Evolutionary conservation across 2,888 invertebrate genomes (phyloP).

Genomic region (Podabrus alpinus): DNA sequence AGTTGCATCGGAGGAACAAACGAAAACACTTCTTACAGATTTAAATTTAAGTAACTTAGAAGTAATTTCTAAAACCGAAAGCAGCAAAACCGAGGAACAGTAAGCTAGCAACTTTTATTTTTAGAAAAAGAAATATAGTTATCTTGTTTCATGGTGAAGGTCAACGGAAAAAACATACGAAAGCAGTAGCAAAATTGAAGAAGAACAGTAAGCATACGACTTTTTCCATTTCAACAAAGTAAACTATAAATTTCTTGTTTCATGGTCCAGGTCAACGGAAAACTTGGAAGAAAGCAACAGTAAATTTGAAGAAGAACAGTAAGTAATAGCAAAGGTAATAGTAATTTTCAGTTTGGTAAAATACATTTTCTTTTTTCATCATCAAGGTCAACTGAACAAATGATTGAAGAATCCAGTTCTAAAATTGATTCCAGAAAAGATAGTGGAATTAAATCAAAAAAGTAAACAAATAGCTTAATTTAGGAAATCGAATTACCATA

Average conservation of each 20-base stretch:
- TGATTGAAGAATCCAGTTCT: not conserved
- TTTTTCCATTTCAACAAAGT: too few species aligned
- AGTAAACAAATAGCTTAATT: not conserved
- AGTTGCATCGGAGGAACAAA: not conserved
- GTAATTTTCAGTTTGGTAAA: too few species aligned
- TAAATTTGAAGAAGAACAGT: not conserved
- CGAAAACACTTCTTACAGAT: not conserved
- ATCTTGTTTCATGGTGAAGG: too few species aligned
- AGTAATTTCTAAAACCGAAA: not conserved
- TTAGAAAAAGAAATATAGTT: too few species aligned
- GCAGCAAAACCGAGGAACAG: not conserved
- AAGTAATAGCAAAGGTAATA: too few species aligned
- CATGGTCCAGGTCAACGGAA: not conserved
- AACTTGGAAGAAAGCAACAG: too few species aligned
- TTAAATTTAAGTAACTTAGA: not conserved
- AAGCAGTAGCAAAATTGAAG: too few species aligned
- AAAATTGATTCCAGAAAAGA: not conserved
- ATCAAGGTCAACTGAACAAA: not conserved
- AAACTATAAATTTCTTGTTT: not conserved
- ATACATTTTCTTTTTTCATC: not conserved
- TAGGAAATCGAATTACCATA: not conserved
- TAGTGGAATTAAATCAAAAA: not conserved
- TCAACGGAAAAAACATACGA: too few species aligned
- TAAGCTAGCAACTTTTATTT: not conserved
- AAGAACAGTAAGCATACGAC: too few species aligned